These are phyloP conservation scores for Thymelicus sylvestris DNA, from an alignment of 2,888 invertebrate species.

Conservation along the genomic window DNA sequence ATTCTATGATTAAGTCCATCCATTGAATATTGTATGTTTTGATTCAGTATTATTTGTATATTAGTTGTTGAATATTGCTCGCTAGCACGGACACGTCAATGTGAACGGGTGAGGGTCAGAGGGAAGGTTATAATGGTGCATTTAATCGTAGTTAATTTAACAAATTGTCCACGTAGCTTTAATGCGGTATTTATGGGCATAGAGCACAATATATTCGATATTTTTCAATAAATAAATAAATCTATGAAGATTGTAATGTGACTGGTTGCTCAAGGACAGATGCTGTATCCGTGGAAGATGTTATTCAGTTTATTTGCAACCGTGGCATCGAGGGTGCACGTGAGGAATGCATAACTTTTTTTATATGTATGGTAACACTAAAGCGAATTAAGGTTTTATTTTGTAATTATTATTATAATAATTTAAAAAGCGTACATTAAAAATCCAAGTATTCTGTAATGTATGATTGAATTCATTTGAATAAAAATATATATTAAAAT, in stretches of 20 bases:
- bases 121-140: constrained; percentile 76
- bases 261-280: constrained; percentile 73
- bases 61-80: constrained; percentile 62
- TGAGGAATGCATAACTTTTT: constrained; percentile 62
- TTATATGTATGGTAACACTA: constrained; percentile 73
- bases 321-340: constrained; percentile 71
- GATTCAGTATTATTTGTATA: constrained; percentile 66
- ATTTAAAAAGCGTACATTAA: constrained; percentile 81
- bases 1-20: constrained; percentile 54
- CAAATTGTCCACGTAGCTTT: constrained; percentile 79
- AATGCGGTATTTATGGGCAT: constrained; percentile 69
- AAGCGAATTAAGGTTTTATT: constrained; percentile 77
- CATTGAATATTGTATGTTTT: constrained; percentile 51
- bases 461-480: constrained; percentile 84
- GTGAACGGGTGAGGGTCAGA: constrained; percentile 56
- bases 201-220: constrained; percentile 74
- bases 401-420: constrained; percentile 82
- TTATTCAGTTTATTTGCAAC: constrained; percentile 60
- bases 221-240: constrained; percentile 61
- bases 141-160: constrained; percentile 81
- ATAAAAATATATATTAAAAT: constrained; percentile 86
- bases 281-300: constrained; percentile 45
- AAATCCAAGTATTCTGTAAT: constrained; percentile 81
- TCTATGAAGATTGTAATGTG: constrained; percentile 49
- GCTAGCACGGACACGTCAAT: constrained; percentile 60